phyloP scores from a whole-genome alignment of 1,140 invertebrate genomes.

The Cyclargus thomasi region DNA sequence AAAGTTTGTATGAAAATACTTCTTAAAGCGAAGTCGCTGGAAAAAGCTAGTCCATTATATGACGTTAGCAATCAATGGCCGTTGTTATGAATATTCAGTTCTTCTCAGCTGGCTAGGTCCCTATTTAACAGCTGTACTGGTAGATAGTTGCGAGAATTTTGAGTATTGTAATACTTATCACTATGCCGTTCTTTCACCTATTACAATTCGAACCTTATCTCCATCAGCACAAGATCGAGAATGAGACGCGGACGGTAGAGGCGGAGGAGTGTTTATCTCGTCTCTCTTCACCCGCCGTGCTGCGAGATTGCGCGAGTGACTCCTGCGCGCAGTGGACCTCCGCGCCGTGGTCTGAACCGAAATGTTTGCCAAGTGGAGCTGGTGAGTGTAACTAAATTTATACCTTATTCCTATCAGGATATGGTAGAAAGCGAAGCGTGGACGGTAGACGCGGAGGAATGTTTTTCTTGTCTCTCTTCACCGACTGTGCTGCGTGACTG shows the following conservation, averaged over 20 bases:
- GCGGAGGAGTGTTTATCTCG: slow-evolving; percentile 49
- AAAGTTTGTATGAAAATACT: no score
- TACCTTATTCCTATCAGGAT: no score
- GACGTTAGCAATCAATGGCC: no score
- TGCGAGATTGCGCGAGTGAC: slow-evolving; percentile 39
- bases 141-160: no score
- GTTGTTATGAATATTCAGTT: no score
- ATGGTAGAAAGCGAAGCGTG: no score
- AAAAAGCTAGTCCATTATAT: no score
- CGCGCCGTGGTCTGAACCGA: slow-evolving; percentile 36
- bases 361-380: slow-evolving; percentile 44
- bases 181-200: background rate
- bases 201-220: background rate
- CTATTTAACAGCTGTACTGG: no score
- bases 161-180: no score
- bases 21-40: no score
- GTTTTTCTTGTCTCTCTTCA: slow-evolving; percentile 37
- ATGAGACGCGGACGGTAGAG: slow-evolving; percentile 51
- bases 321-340: slow-evolving; percentile 43
- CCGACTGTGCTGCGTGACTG: slow-evolving; percentile 52
- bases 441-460: slow-evolving; percentile 53
- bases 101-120: no score
- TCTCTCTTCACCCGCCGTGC: slow-evolving; percentile 42
- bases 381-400: slow-evolving; percentile 18
- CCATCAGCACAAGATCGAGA: slow-evolving; percentile 47